phyloP scores from a whole-genome alignment of 2,888 invertebrate genomes.

The Blastobasis lacticolella region DNA sequence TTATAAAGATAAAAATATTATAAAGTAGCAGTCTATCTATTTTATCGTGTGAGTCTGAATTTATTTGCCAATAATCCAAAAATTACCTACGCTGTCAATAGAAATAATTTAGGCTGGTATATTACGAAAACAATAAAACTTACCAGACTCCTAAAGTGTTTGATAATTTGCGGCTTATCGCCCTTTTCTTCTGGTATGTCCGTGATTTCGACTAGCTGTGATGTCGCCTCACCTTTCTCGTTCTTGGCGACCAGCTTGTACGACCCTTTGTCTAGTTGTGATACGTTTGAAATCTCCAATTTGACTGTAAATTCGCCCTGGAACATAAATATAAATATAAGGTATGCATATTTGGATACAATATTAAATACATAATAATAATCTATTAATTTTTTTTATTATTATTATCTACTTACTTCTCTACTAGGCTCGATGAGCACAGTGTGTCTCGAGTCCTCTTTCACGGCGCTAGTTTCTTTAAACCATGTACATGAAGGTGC shows the following conservation, averaged over 20 bases:
- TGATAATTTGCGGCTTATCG: slow-evolving; percentile 86
- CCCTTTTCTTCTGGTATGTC: slow-evolving; percentile 87
- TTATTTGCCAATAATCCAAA: no score
- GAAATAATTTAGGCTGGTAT: no score
- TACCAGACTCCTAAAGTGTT: slow-evolving; percentile 84
- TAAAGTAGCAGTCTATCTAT: no score
- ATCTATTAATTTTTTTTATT: no score
- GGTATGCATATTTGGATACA: slow-evolving; percentile 1
- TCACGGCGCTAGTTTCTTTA: slow-evolving; percentile 87
- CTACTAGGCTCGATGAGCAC: slow-evolving; percentile 85
- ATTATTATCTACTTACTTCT: slow-evolving; percentile 75
- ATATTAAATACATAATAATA: no score
- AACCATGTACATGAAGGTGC: slow-evolving; percentile 96
- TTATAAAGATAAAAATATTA: no score
- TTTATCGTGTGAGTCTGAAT: no score
- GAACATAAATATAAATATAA: slow-evolving; percentile 14
- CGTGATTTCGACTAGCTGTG: slow-evolving; percentile 89
- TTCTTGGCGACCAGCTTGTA: slow-evolving; percentile 94
- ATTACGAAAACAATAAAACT: slow-evolving; percentile 31
- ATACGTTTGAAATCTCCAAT: slow-evolving; percentile 90
- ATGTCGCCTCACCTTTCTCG: slow-evolving; percentile 93
- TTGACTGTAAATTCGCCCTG: slow-evolving; percentile 93
- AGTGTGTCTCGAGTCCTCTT: slow-evolving; percentile 83
- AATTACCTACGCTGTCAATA: no score
- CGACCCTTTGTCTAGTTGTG: slow-evolving; percentile 86